A percentile compares a stretch with the other conserved stretches of the same genome.
phyloP scores from a whole-genome alignment of 2,888 invertebrate species.

The Acronicta alni region DNA sequence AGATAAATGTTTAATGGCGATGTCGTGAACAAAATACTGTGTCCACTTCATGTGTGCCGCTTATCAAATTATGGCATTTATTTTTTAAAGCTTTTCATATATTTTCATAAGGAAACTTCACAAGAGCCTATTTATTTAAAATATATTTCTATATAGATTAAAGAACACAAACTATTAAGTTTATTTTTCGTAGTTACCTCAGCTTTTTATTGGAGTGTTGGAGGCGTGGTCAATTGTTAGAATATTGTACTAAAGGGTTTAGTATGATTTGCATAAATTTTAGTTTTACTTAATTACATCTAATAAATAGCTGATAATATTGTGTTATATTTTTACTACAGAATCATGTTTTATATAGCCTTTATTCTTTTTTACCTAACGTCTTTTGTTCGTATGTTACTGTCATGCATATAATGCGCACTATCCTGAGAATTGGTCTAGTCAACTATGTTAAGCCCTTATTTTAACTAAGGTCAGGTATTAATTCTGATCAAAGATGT shows the following conservation, averaged over 20 bases:
- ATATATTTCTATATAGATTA: constrained; percentile 28
- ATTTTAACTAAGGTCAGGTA: constrained; percentile 42
- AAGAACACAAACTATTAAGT: constrained; percentile 39
- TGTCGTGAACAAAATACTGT: constrained; percentile 15
- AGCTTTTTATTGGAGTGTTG: constrained; percentile 47
- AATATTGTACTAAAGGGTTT: constrained; percentile 50
- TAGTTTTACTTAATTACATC: too few species aligned
- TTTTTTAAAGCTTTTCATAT: constrained; percentile 62
- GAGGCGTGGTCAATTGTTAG: constrained; percentile 65
- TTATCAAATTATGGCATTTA: constrained; percentile 48
- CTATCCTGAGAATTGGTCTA: constrained; percentile 57
- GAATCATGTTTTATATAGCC: constrained; percentile 13
- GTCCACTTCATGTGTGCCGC: constrained; percentile 40
- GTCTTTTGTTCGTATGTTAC: constrained; percentile 25
- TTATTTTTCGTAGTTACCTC: constrained; percentile 35
- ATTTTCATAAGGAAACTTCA: constrained; percentile 52
- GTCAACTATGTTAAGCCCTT: constrained; percentile 52
- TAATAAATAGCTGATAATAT: constrained; percentile 27
- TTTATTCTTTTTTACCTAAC: constrained; percentile 11
- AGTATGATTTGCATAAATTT: constrained; percentile 35
- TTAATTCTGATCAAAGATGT: constrained; percentile 37
- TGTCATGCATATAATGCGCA: constrained; percentile 56
- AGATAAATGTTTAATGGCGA: constrained; percentile 7
- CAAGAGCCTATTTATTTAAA: constrained; percentile 48
- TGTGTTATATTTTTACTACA: constrained; percentile 22